A percentile compares a stretch with the other conserved stretches of the same genome.
Conservation (phyloP, 1,140 invertebrate genomes). For the Eumeta japonica region DNA sequence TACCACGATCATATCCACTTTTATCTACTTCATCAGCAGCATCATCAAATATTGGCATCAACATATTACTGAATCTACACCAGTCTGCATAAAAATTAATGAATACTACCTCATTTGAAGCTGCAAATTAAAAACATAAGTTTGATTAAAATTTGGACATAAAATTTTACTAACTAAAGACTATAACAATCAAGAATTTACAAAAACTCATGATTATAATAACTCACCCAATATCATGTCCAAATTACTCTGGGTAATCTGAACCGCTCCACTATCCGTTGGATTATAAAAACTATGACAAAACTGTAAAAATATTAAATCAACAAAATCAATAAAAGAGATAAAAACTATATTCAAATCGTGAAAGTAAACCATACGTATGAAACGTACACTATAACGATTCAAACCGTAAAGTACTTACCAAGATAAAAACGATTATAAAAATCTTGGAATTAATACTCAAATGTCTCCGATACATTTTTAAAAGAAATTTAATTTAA, state of each 20-base stretch:
- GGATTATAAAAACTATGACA: slow-evolving; percentile 66
- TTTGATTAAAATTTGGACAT: neutral
- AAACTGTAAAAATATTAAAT: slow-evolving; percentile 61
- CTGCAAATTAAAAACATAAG: slow-evolving; percentile 53
- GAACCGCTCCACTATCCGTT: slow-evolving; percentile 72
- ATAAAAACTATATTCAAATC: slow-evolving; percentile 41
- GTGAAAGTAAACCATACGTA: slow-evolving; percentile 6
- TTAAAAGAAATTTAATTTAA: too few relatives aligned
- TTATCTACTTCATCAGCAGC: slow-evolving; percentile 83
- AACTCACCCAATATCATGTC: slow-evolving; percentile 78
- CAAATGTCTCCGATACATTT: too few relatives aligned
- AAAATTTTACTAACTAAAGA: neutral
- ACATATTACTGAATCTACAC: slow-evolving; percentile 93
- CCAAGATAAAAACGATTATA: slow-evolving; percentile 12
- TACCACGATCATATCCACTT: slow-evolving; percentile 77
- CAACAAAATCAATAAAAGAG: slow-evolving; percentile 29
- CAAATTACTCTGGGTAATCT: slow-evolving; percentile 75
- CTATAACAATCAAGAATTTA: slow-evolving; percentile 8
- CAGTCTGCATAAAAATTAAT: slow-evolving; percentile 99
- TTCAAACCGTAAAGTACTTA: neutral
- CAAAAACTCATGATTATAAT: too few relatives aligned
- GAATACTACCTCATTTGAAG: slow-evolving; percentile 92
- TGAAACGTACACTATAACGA: neutral
- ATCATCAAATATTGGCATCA: slow-evolving; percentile 96
- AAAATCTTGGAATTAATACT: slow-evolving; percentile 18